Evolutionary conservation across 2,113 vertebrate genomes (phyloP), one percentile per base, ranked within the genome.

Genomic region (Brachypteracias leptosomus): DNA sequence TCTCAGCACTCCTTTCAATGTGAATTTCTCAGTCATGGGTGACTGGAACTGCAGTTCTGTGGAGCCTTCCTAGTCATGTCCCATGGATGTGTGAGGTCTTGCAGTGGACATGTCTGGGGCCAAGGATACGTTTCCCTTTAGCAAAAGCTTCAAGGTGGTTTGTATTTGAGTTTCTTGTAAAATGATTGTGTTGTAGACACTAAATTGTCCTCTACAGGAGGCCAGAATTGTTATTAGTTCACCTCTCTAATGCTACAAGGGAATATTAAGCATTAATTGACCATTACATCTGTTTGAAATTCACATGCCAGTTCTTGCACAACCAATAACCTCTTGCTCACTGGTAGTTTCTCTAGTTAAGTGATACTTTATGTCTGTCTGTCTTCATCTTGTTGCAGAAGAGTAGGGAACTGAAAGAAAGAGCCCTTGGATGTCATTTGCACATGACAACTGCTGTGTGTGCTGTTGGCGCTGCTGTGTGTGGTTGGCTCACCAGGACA

Each of bases 231-330:
- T 26, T 95, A 58, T 13, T 71, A 87, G 42, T 47, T 85, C 85
- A 44, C 28, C 18, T 90, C 14, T 65, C 31, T 54, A 85, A 0
- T 75, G 21, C 63, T 85, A 40, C 3, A 6, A 94, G 46, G 67
- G 19, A 80, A 57, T 70, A 76, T 77, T 49, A 95, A 80, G 61
- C 58, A 75, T 49, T 92, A 96, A 95, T 96, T 90, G 96, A 89
- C 85, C 44, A 73, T 67, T 93, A 11, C 10, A 55, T 76, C 54
- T 83, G 15, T 95, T 97, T 85, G 95, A 95, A 95, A 85, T 88
- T 67, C 79, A 47, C 40, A 29, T 35, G 10, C n/a, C 57, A 61
- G 51, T 61, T 93, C 49, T 85, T 93, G 67, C 62, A 88, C 42
- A 92, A 33, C 42, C 88, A 91, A 63, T 93, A 84, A 88, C 70